Base-by-base conservation (phyloP, 92 coral and sea anemone species). In the Scolanthus callimorphus region DNA sequence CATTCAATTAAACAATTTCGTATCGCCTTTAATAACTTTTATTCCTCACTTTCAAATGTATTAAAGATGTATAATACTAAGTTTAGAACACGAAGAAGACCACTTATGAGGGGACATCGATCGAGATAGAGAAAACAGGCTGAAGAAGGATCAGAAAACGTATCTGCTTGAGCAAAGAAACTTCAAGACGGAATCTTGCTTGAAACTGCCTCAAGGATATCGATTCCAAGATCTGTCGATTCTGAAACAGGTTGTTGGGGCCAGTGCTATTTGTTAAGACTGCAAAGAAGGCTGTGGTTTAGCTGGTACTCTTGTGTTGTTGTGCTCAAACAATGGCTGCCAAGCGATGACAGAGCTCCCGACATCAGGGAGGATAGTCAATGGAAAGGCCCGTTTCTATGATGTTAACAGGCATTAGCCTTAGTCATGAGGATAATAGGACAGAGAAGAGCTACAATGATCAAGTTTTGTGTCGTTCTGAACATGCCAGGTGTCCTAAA, bases 201-300 rank as follows among this genome's bases (percentile, higher is more conserved):
- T 44, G 44, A 24, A 45, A 41, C 51, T 15, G 34, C 65, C 72
- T 2, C 50, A 27, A 1, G 59, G 65, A 55, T 55, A 73, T 20
- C 51, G 65, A 12, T 73, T 73, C 27, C 79, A 72, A 64, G 79
- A 52, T 57, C 59, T 59, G 28, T 45, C 26, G 17, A 69, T 59
- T 28, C 39, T 59, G 29, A 48, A 56, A 29, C 54, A 22, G 20
- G 59, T 29, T 6, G n/a, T 70, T 29, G 26, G 37, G 12, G 77
- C 57, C 48, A 27, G 59, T 70, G 68, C 77, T 59, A 63, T 70
- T 52, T 70, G 68, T 19, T 46, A 37, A 50, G 52, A 57, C 27
- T 69, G 76, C 37, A 26, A 46, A 46, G 59, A 60, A 31, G 78
- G 71, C 39, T 73, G 79, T 54, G 71, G 79, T 29, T 13, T 73